Evolutionary conservation across 2,888 invertebrate genomes (phyloP).

Genomic region (Andrena marginata): DNA sequence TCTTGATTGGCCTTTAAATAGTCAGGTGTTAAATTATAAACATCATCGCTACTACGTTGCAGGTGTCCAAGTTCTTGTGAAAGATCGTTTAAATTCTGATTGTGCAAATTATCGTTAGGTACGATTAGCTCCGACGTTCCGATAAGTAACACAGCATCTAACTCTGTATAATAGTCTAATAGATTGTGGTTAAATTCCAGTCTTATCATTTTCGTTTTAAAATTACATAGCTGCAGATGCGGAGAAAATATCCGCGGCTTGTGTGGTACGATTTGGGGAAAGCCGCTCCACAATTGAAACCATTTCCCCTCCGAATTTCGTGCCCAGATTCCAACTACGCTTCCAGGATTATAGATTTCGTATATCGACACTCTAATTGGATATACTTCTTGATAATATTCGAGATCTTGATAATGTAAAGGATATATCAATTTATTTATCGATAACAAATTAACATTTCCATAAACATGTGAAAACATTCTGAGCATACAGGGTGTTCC

Average conservation of each 20-base stretch:
- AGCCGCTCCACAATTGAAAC: slow-evolving; percentile 92
- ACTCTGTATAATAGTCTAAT: slow-evolving; percentile 94
- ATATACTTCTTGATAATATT: slow-evolving; percentile 89
- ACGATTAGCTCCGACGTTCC: slow-evolving; percentile 87
- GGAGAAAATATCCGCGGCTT: slow-evolving; percentile 92
- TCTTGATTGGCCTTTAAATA: slow-evolving; percentile 78
- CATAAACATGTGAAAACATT: no score
- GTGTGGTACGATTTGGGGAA: slow-evolving; percentile 88
- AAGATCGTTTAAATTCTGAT: slow-evolving; percentile 78
- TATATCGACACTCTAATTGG: slow-evolving; percentile 91
- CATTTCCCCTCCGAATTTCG: slow-evolving; percentile 87
- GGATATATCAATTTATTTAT: slow-evolving; percentile 7
- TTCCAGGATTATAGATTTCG: slow-evolving; percentile 95
- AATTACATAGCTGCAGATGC: slow-evolving; percentile 82
- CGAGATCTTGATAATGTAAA: slow-evolving; percentile 86
- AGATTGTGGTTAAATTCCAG: slow-evolving; percentile 94
- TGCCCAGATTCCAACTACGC: slow-evolving; percentile 93
- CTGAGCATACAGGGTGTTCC: no score
- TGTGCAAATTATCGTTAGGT: slow-evolving; percentile 75
- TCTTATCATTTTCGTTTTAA: slow-evolving; percentile 87
- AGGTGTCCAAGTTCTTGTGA: slow-evolving; percentile 76
- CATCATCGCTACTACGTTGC: slow-evolving; percentile 73
- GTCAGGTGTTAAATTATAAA: slow-evolving; percentile 81
- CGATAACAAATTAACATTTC: neutral
- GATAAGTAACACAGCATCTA: slow-evolving; percentile 93